Evolutionary conservation across 2,113 vertebrate species (phyloP), one percentile per base, ranked within the genome.

Genomic region (Tor tambroides): DNA sequence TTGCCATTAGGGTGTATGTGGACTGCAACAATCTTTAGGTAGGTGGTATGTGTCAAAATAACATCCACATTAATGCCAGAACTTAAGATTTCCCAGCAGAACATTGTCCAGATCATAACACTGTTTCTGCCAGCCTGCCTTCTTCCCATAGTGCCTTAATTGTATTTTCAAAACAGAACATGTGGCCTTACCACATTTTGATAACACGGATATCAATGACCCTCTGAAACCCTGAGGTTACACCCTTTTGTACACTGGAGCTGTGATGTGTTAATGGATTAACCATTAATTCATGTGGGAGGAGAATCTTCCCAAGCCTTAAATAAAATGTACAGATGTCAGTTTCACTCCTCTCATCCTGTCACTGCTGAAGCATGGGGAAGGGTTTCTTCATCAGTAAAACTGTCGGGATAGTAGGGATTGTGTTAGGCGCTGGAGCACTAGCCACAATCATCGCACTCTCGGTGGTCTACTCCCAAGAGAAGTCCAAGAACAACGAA

Each of bases 371-470:
- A 80, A 86, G 69, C 94, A 99, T 99, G 98, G 97, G 92, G 0
- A 96, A 96, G 10, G 97, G 97, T 14, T 98, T 97, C 94, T 97
- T 89, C 91, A 94, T 99, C 86, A 96, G 96, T 90, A 98, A 96
- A 93, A 0, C 84, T 0, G 76, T 97, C 26, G 97, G 93, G 85
- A 77, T 96, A 0, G 89, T 92, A 59, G 93, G 63, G 35, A 88
- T 96, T 0, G 5, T 98, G 7, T 82, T 97, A 72, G 94, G 86
- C 0, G 51, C 94, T 6, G 97, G 92, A 0, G 96, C 97, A 0
- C 26, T 96, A 59, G 93, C 96, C 75, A 97, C 96, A 74, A 97
- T 99, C 92, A 93, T 99, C 0, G 96, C 96, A 0, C 94, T 99
- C 61, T 96, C 98, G 0, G 97, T 99, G 7, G 95, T 98, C 56